Conservation (phyloP, 2,888 invertebrate species). For the Caprella mutica region DNA sequence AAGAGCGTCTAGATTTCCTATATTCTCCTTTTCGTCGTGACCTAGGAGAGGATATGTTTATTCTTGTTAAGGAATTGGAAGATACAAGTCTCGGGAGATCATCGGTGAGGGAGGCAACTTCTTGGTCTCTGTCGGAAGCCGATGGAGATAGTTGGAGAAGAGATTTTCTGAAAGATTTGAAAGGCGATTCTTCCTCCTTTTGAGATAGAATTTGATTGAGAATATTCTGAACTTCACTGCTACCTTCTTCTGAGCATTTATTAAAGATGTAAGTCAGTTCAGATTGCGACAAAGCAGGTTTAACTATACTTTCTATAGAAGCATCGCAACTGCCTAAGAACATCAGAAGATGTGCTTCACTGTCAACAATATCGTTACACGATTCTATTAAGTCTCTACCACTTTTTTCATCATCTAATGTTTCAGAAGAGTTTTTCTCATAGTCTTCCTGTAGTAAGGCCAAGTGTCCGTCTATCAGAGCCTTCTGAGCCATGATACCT, state of each 20-base stretch:
- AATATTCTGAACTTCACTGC: constrained; percentile 12
- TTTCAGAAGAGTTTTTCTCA: constrained; percentile 13
- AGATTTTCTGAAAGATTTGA: constrained; percentile 9
- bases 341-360: constrained; percentile 33
- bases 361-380: constrained; percentile 28
- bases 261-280: constrained; percentile 30
- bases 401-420: constrained; percentile 35
- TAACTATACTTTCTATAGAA: constrained; percentile 27
- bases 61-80: constrained; percentile 12
- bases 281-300: constrained; percentile 28
- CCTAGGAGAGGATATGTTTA: constrained; percentile 25
- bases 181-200: constrained; percentile 12
- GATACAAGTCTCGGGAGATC: background rate
- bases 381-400: constrained; percentile 26
- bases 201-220: background rate
- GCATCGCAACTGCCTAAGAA: constrained; percentile 31
- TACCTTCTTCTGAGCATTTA: constrained; percentile 13
- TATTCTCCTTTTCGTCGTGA: constrained; percentile 10
- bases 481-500: constrained; percentile 60
- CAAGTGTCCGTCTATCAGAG: constrained; percentile 63
- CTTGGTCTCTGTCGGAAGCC: constrained; percentile 9
- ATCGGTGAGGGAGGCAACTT: too few species aligned
- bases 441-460: constrained; percentile 52
- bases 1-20: constrained; percentile 25
- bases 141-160: constrained; percentile 15